Evolutionary conservation across 2,797 vertebrate genomes (phyloP).

Genomic region (Diplodus sargus): DNA sequence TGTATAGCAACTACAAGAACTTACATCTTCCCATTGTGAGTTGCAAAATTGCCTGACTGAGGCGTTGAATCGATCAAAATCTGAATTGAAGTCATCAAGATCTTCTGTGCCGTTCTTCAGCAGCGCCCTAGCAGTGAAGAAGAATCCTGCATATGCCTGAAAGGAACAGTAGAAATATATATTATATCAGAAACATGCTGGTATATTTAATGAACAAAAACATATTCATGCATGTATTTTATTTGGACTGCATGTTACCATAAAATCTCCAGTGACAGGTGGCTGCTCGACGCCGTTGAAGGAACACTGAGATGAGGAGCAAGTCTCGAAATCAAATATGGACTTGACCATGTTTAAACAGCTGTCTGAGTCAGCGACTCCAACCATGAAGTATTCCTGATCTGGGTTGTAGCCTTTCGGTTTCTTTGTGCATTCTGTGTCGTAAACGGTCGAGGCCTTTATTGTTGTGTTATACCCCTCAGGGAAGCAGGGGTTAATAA

Average conservation of each 20-base stretch:
- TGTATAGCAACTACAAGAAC: constrained; percentile 31
- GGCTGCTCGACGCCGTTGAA: constrained; percentile 90
- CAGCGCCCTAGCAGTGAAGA: constrained; percentile 85
- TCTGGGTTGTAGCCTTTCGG: constrained; percentile 78
- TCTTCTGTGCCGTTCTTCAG: constrained; percentile 73
- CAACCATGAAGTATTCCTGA: constrained; percentile 79
- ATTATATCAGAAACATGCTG: background rate
- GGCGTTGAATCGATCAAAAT: constrained; percentile 85
- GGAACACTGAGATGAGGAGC: constrained; percentile 84
- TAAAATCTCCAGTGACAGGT: constrained; percentile 88
- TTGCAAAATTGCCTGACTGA: constrained; percentile 86
- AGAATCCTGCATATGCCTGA: constrained; percentile 95
- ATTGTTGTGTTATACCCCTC: constrained; percentile 77
- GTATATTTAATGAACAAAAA: background rate
- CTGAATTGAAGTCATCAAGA: constrained; percentile 58
- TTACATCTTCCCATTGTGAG: constrained; percentile 87
- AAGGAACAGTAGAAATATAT: constrained; percentile 20
- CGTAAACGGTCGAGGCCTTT: constrained; percentile 80
- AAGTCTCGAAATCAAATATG: constrained; percentile 88
- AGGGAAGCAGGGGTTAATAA: constrained; percentile 91
- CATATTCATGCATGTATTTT: background rate
- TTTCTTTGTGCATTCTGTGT: constrained; percentile 87
- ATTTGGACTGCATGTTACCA: constrained; percentile 82
- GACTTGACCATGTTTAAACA: constrained; percentile 85
- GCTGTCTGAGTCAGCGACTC: constrained; percentile 81